Conservation (phyloP, 2,113 vertebrate species). For the Gasterosteus aculeatus region DNA sequence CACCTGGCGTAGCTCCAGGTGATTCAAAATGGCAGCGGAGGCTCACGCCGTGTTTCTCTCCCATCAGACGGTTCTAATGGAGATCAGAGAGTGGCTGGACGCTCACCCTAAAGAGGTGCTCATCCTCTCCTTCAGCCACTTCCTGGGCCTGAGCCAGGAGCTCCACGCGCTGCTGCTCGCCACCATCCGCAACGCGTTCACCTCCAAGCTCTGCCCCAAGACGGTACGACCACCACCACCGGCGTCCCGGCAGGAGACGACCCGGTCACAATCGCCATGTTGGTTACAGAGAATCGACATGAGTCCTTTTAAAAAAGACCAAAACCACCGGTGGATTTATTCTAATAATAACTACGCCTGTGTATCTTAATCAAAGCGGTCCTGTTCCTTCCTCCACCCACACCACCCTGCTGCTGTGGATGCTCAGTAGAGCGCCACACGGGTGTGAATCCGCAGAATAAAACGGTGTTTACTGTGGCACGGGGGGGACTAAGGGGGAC, state of each 20-base stretch:
- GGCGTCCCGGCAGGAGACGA: not conserved
- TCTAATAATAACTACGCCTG: not conserved
- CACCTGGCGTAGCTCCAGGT: not conserved
- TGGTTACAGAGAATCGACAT: not conserved
- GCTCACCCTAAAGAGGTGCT: slow-evolving; percentile 81
- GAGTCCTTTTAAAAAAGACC: not conserved
- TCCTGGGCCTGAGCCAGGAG: slow-evolving; percentile 77
- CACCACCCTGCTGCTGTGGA: too few species aligned
- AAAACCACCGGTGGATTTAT: not conserved
- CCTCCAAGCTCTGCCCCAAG: slow-evolving; percentile 80
- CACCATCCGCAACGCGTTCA: slow-evolving; percentile 76
- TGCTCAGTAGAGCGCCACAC: too few species aligned
- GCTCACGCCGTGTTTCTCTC: slow-evolving; percentile 11
- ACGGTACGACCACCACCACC: slow-evolving; percentile 57
- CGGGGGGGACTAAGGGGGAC: too few species aligned
- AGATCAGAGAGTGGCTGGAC: slow-evolving; percentile 82
- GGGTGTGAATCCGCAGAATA: too few species aligned
- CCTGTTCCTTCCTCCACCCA: too few species aligned
- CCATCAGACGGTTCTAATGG: slow-evolving; percentile 76
- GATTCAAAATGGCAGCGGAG: not conserved
- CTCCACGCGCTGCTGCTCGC: slow-evolving; percentile 78
- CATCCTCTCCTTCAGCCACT: slow-evolving; percentile 84
- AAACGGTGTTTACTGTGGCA: too few species aligned
- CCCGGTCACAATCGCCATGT: not conserved
- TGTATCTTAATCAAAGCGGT: too few species aligned